Evolutionary conservation across 2,888 invertebrate genomes (phyloP).

Genomic region (Chorisops tibialis): DNA sequence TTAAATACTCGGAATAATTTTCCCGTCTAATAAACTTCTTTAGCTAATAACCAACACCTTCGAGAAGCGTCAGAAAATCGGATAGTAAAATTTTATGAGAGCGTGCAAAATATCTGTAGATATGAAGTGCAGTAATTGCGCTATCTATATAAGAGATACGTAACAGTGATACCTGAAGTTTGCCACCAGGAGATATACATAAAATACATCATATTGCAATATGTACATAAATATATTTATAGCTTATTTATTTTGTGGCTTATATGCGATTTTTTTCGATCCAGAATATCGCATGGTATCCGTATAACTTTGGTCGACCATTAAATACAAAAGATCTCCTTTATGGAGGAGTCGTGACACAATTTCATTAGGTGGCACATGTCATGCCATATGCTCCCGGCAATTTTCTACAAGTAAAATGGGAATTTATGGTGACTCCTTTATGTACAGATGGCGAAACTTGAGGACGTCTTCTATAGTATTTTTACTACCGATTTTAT

Average conservation of each 20-base stretch:
- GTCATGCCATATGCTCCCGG: slow-evolving; percentile 30
- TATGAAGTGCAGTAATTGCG: no score
- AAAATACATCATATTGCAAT: no score
- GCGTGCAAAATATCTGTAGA: no score
- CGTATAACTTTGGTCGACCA: slow-evolving; percentile 10
- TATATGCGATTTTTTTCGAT: background rate
- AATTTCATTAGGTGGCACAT: slow-evolving; percentile 30
- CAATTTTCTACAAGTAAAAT: slow-evolving; percentile 29
- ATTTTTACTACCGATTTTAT: slow-evolving; percentile 28
- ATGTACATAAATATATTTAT: slow-evolving; percentile 24
- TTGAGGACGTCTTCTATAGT: slow-evolving; percentile 6
- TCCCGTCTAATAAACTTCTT: no score
- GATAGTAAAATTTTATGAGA: no score
- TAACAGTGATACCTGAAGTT: no score
- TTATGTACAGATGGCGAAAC: slow-evolving; percentile 7
- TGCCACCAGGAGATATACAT: no score
- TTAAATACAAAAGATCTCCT: slow-evolving; percentile 29
- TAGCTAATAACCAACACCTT: no score
- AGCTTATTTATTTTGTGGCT: slow-evolving; percentile 25
- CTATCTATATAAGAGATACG: no score
- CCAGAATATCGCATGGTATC: background rate
- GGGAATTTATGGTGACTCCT: slow-evolving; percentile 26
- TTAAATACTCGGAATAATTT: no score
- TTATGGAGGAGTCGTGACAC: slow-evolving; percentile 29
- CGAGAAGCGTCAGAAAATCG: no score